A percentile compares a stretch with the other conserved stretches of the same genome.
phyloP scores from a whole-genome alignment of 2,113 vertebrate genomes.

The Todiramphus chloris region DNA sequence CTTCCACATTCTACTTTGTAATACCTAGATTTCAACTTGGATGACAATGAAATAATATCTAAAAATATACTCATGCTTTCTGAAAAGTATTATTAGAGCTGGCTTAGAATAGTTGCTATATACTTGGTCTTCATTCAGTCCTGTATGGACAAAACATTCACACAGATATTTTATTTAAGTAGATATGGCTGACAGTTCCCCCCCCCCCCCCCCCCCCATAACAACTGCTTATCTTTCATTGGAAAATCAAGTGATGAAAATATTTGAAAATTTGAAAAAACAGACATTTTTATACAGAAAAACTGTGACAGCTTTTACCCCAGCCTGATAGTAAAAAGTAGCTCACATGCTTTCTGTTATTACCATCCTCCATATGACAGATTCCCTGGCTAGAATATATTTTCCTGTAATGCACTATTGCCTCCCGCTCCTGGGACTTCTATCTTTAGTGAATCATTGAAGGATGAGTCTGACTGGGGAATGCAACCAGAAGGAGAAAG shows the following conservation, averaged over 20 bases:
- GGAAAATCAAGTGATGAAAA: conserved; percentile 8
- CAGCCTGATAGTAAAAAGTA: conserved; percentile 3
- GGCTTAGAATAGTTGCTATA: background rate
- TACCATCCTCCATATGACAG: background rate
- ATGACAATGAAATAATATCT: background rate
- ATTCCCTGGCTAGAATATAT: background rate
- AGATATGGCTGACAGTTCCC: background rate
- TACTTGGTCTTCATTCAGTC: background rate
- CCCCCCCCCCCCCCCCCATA: too few relatives aligned
- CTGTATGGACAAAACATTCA: background rate
- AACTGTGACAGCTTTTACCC: background rate
- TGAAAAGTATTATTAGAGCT: background rate
- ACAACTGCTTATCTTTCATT: background rate
- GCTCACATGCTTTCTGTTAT: background rate
- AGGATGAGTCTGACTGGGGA: background rate
- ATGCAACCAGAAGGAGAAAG: background rate
- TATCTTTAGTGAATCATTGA: background rate
- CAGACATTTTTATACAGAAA: background rate
- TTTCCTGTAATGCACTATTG: background rate
- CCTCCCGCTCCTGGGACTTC: background rate
- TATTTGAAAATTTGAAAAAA: conserved; percentile 15
- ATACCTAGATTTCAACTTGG: background rate
- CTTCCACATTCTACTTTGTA: background rate
- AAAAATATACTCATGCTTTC: background rate
- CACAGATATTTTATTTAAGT: background rate